These are phyloP conservation scores for Graptemys geographica DNA, from an alignment of 2,797 vertebrate species.

Conservation along the genomic window DNA sequence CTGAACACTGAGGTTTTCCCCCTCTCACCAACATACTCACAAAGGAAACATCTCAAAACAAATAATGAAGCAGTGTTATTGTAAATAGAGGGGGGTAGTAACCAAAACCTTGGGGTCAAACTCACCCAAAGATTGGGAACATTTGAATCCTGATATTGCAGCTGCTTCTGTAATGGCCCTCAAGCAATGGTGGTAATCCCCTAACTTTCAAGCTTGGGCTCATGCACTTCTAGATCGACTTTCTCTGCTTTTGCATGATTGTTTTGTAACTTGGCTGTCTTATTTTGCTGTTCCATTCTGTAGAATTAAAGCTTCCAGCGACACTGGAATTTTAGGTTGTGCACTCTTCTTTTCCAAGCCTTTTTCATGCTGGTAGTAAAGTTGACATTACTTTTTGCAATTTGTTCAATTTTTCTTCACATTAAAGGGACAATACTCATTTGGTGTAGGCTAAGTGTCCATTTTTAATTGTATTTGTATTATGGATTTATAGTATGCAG, in stretches of 20 bases:
- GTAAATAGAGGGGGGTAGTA: neutral
- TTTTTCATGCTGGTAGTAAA: neutral
- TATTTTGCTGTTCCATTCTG: neutral
- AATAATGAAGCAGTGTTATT: neutral
- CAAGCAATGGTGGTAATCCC: neutral
- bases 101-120: neutral
- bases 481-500: slow-evolving; percentile 28
- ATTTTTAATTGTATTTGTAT: slow-evolving; percentile 22
- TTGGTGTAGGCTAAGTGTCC: slow-evolving; percentile 22
- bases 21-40: neutral
- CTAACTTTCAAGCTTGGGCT: neutral
- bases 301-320: neutral
- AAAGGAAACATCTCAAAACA: neutral
- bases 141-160: neutral
- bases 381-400: neutral
- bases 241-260: neutral
- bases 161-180: neutral
- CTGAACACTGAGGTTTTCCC: neutral
- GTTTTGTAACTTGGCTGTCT: neutral
- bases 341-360: neutral
- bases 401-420: neutral
- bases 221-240: neutral
- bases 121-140: neutral
- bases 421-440: neutral
- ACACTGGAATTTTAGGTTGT: neutral